Evolutionary conservation across 2,888 invertebrate species (phyloP).

Genomic region (Coecobrya sp.): DNA sequence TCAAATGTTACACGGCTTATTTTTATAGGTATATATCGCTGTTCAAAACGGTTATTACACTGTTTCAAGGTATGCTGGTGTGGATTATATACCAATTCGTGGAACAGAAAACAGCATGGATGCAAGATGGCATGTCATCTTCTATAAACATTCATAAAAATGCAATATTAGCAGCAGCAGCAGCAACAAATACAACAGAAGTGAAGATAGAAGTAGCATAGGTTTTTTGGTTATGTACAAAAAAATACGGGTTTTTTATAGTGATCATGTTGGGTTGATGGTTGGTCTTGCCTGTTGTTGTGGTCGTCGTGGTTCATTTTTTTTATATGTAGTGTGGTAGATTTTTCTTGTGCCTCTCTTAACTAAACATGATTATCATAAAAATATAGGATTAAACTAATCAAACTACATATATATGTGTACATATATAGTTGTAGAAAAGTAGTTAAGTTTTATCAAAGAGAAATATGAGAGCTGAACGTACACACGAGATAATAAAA

Average conservation of each 20-base stretch:
- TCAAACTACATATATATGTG: background rate
- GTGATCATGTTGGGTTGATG: background rate
- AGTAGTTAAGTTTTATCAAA: slow-evolving; percentile 56
- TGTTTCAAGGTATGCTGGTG: background rate
- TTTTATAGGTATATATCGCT: background rate
- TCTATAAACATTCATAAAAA: slow-evolving; percentile 1
- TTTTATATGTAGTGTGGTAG: slow-evolving; percentile 15
- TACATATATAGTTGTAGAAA: slow-evolving; percentile 38
- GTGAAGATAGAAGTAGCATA: background rate
- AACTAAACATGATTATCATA: background rate
- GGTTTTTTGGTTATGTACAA: background rate
- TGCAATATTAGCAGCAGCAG: background rate
- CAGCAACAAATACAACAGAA: background rate
- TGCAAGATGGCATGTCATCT: slow-evolving; percentile 11
- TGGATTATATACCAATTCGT: background rate
- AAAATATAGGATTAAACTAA: slow-evolving; percentile 25
- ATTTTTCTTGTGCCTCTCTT: slow-evolving; percentile 33
- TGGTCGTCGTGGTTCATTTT: background rate
- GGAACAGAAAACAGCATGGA: background rate
- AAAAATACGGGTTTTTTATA: slow-evolving; percentile 22
- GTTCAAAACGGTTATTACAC: no score
- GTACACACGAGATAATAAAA: background rate
- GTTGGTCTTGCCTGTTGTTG: slow-evolving; percentile 42
- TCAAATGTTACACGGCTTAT: no score
- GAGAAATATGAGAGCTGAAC: no score